Evolutionary conservation across 2,888 invertebrate species (phyloP).

Genomic region (Trissonchulus sp.): DNA sequence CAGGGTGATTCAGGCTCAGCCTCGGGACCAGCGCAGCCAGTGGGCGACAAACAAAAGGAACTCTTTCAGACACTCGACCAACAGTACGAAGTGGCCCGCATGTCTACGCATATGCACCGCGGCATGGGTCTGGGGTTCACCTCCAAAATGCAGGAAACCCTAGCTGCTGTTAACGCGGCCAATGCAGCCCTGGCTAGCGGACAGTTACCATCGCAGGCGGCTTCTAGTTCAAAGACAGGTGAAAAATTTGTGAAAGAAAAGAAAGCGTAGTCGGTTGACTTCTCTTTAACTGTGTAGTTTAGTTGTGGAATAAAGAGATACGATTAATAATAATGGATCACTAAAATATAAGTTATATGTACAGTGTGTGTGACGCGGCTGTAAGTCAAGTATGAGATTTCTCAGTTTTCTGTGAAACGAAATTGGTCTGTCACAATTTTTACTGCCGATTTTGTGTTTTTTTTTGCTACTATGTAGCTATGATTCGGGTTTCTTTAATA

Average conservation of each 20-base stretch:
- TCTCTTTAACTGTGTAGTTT: no score
- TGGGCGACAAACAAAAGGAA: constrained; percentile 59
- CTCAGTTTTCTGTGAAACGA: no score
- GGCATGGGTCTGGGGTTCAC: constrained; percentile 59
- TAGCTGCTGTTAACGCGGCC: constrained; percentile 46
- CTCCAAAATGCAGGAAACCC: constrained; percentile 28
- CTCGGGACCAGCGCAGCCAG: constrained; percentile 37
- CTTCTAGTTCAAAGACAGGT: neutral
- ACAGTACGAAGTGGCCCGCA: constrained; percentile 89
- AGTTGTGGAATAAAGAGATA: no score
- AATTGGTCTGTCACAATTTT: no score
- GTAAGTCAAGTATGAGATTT: no score
- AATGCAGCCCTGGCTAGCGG: constrained; percentile 35
- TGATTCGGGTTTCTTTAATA: no score
- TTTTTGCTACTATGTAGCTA: no score
- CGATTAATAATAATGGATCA: no score
- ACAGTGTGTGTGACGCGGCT: no score
- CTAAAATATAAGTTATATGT: no score
- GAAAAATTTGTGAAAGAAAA: constrained; percentile 32
- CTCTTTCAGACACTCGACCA: constrained; percentile 88
- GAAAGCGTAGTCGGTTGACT: no score
- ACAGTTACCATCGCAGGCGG: neutral
- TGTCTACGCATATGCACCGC: constrained; percentile 90
- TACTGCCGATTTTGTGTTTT: no score
- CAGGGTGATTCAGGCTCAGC: neutral